Evolutionary conservation across 2,888 invertebrate genomes (phyloP).

Genomic region (Metopia argyrocephala): DNA sequence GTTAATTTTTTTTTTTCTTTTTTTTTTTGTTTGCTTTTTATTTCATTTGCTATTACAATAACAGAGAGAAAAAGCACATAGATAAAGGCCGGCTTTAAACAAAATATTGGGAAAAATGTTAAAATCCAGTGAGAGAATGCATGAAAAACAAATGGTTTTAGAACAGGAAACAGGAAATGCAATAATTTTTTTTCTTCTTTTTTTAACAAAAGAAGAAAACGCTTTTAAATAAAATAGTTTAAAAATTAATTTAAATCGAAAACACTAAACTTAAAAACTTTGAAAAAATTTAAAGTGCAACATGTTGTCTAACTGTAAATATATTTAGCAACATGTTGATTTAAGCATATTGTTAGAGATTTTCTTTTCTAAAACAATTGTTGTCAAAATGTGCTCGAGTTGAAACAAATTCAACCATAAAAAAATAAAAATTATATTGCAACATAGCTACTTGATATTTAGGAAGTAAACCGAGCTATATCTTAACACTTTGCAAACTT

Average conservation of each 20-base stretch:
- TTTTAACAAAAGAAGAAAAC: no score
- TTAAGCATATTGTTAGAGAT: no score
- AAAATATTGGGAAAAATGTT: slow-evolving; percentile 55
- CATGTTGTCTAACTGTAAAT: slow-evolving; percentile 35
- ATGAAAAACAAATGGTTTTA: slow-evolving; percentile 57
- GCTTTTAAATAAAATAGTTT: no score
- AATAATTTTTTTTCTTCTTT: slow-evolving; percentile 28
- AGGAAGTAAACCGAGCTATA: no score
- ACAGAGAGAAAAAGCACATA: slow-evolving; percentile 27
- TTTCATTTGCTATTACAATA: not conserved
- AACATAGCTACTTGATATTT: no score
- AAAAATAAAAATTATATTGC: not conserved
- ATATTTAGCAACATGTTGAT: no score
- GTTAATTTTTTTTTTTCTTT: slow-evolving; percentile 30
- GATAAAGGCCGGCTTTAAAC: slow-evolving; percentile 52
- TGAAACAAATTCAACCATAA: not conserved
- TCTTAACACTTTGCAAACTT: slow-evolving; percentile 15
- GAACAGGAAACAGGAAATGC: slow-evolving; percentile 65
- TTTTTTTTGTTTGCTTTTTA: slow-evolving; percentile 21
- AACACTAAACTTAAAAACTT: not conserved
- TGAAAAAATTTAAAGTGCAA: slow-evolving; percentile 24
- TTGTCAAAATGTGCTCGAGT: not conserved
- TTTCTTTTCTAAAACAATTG: slow-evolving; percentile 40
- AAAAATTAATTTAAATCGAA: no score
- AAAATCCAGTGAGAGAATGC: slow-evolving; percentile 42